Evolutionary conservation across 2,797 vertebrate species (phyloP).

Genomic region (Simalia tracyae): DNA sequence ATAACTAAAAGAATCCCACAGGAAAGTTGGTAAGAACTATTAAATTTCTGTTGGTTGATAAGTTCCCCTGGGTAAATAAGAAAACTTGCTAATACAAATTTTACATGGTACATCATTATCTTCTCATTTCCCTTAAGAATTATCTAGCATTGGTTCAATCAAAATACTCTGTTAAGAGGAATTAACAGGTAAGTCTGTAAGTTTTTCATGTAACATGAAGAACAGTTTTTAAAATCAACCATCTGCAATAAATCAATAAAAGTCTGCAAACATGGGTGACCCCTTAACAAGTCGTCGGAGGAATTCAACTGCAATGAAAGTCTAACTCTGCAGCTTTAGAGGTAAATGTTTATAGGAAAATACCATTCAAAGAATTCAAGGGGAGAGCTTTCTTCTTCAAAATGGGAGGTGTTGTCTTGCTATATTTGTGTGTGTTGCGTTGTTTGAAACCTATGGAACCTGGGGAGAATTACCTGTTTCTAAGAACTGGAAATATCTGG

Average conservation of each 20-base stretch:
- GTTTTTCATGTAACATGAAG: slow-evolving; percentile 27
- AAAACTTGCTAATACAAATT: slow-evolving; percentile 25
- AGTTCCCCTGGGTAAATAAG: slow-evolving; percentile 26
- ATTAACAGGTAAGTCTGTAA: not conserved
- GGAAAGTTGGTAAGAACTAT: slow-evolving; percentile 27
- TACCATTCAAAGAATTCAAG: slow-evolving; percentile 16
- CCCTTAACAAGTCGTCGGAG: slow-evolving; percentile 33
- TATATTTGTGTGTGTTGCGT: not conserved
- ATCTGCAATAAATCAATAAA: slow-evolving; percentile 36
- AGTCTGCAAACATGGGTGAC: slow-evolving; percentile 25
- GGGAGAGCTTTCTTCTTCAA: slow-evolving; percentile 14
- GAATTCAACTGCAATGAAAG: slow-evolving; percentile 35
- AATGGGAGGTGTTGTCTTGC: not conserved
- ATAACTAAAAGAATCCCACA: slow-evolving; percentile 23
- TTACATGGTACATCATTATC: slow-evolving; percentile 33
- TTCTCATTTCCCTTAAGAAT: slow-evolving; percentile 34
- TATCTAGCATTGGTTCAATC: slow-evolving; percentile 5
- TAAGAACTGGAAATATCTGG: slow-evolving; percentile 24
- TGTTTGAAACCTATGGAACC: slow-evolving; percentile 18
- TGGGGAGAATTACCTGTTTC: slow-evolving; percentile 21
- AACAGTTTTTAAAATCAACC: slow-evolving; percentile 20
- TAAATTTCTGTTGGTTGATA: slow-evolving; percentile 36
- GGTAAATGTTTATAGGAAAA: not conserved
- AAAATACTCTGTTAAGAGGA: slow-evolving; percentile 18
- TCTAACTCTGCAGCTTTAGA: slow-evolving; percentile 22